These are phyloP conservation scores for Pterocles orientalis DNA, from an alignment of 2,113 vertebrate genomes.

Conservation along the genomic window DNA sequence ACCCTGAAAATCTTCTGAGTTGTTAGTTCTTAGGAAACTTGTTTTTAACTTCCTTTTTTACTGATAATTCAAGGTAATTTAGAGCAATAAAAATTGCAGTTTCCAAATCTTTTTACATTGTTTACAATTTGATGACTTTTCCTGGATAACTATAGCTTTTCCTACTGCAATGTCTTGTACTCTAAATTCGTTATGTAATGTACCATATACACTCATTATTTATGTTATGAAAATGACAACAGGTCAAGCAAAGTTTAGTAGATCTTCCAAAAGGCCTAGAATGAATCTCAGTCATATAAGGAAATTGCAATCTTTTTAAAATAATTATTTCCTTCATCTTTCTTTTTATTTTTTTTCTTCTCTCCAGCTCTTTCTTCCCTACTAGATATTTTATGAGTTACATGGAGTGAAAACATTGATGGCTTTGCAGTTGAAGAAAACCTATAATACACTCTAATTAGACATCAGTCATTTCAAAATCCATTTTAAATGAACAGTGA, in stretches of 20 bases:
- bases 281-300: not conserved
- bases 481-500: not conserved
- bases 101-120: not conserved
- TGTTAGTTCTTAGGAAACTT: not conserved
- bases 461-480: not conserved
- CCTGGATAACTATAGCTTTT: not conserved
- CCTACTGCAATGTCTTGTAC: accelerated
- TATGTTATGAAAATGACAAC: not conserved
- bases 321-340: not conserved
- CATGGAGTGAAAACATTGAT: not conserved
- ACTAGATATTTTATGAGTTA: not conserved
- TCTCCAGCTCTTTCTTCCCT: not conserved
- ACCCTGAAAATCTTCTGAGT: not conserved
- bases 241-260: not conserved
- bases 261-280: not conserved
- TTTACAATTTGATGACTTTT: not conserved
- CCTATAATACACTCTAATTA: not conserved
- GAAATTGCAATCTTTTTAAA: not conserved
- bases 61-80: not conserved
- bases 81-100: not conserved
- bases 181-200: not conserved
- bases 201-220: not conserved
- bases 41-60: not conserved
- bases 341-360: not conserved
- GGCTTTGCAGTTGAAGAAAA: not conserved